phyloP scores from a whole-genome alignment of 2,113 vertebrate genomes.

The Fregetta grallaria region DNA sequence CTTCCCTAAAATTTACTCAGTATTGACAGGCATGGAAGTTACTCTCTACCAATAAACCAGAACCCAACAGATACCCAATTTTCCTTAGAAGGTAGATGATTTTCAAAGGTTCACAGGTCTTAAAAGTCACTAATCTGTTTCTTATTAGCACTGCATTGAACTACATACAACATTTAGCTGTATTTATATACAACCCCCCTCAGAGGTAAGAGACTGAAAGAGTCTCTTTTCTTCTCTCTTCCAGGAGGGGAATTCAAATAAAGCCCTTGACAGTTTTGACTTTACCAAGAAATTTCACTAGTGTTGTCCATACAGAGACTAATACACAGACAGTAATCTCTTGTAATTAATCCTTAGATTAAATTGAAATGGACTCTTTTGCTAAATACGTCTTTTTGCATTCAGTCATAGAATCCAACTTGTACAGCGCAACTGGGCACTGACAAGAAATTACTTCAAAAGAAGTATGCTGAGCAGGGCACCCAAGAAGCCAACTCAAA shows the following conservation, averaged over 20 bases:
- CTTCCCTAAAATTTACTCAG: neutral
- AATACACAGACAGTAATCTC: neutral
- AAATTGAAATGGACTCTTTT: neutral
- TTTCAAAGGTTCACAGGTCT: neutral
- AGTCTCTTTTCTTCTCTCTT: neutral
- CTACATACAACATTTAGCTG: neutral
- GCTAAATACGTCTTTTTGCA: neutral
- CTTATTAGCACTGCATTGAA: neutral
- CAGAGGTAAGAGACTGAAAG: neutral
- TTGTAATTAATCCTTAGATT: neutral
- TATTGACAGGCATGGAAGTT: neutral
- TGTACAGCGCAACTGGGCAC: neutral
- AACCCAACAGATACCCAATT: accelerated
- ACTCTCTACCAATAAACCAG: neutral
- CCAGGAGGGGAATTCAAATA: neutral
- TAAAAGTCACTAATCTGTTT: neutral
- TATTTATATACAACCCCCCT: neutral
- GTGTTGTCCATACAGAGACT: neutral
- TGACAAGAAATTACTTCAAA: neutral
- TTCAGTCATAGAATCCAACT: neutral
- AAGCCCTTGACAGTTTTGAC: neutral
- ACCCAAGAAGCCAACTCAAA: neutral
- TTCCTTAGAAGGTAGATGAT: neutral
- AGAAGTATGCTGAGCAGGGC: neutral
- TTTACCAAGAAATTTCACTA: neutral